Conservation (phyloP, 2,888 invertebrate genomes). For the Cenopis cana region DNA sequence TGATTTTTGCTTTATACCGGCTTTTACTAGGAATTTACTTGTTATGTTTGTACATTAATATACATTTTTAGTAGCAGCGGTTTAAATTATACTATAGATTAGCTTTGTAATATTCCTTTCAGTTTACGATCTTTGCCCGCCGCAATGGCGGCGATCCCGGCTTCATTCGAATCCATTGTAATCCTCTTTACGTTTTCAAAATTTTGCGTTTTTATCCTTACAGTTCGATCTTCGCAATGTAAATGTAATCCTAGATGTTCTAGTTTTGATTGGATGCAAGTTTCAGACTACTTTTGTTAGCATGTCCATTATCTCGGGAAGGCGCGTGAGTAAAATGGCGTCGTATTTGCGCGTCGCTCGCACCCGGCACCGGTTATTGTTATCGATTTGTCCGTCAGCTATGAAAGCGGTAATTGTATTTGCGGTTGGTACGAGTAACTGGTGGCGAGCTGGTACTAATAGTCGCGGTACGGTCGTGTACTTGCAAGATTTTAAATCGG, state of each 20-base stretch:
- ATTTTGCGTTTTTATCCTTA: constrained; percentile 72
- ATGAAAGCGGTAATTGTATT: constrained; percentile 57
- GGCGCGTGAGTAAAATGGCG: constrained; percentile 85
- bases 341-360: constrained; percentile 78
- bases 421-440: constrained; percentile 63
- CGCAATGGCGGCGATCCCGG: constrained; percentile 81
- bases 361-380: constrained; percentile 75
- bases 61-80: constrained; percentile 43
- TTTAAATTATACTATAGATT: constrained; percentile 48
- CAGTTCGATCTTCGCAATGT: constrained; percentile 70
- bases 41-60: constrained; percentile 31
- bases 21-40: constrained; percentile 13
- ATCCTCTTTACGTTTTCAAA: constrained; percentile 78
- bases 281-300: constrained; percentile 69
- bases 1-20: constrained; percentile 51
- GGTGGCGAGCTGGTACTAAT: constrained; percentile 52
- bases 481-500: constrained; percentile 83
- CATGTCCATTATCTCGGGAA: constrained; percentile 66
- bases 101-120: constrained; percentile 63
- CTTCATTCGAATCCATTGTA: constrained; percentile 69
- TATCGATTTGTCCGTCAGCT: constrained; percentile 67
- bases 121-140: constrained; percentile 60
- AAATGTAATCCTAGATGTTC: constrained; percentile 65
- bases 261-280: constrained; percentile 79
- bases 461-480: constrained; percentile 59